Evolutionary conservation across 2,888 invertebrate genomes (phyloP).

Genomic region (Limnephilus auricula): DNA sequence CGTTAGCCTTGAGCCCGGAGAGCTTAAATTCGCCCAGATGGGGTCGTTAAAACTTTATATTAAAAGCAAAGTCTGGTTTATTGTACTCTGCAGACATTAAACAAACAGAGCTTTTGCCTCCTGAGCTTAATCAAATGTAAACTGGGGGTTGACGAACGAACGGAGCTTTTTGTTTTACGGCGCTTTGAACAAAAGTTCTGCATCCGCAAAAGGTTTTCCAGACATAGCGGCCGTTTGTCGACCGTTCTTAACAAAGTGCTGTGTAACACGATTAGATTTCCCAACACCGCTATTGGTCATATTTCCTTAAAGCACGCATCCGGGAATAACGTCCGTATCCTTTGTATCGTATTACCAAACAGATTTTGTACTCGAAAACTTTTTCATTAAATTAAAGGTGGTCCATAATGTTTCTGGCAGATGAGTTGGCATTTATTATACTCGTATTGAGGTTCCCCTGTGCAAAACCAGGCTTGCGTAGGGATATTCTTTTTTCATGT

Average conservation of each 20-base stretch:
- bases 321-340: not conserved
- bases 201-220: constrained; percentile 40
- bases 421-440: not conserved
- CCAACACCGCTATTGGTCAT: not conserved
- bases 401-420: not conserved
- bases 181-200: constrained; percentile 52
- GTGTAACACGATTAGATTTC: constrained; percentile 3
- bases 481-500: too few species aligned
- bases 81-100: constrained; percentile 62
- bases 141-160: constrained; percentile 60
- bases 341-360: not conserved
- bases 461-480: too few species aligned
- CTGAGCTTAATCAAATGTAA: constrained; percentile 61
- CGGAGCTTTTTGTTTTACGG: constrained; percentile 63
- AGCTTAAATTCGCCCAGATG: constrained; percentile 53
- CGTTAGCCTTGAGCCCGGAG: constrained; percentile 49
- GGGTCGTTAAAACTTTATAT: constrained; percentile 66
- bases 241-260: constrained; percentile 32
- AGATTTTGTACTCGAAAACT: not conserved
- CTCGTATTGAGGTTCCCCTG: too few species aligned
- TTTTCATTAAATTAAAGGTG: not conserved
- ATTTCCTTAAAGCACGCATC: not conserved
- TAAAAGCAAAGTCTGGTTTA: constrained; percentile 66
- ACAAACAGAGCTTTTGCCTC: constrained; percentile 54
- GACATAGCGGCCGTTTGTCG: constrained; percentile 6